phyloP scores from a whole-genome alignment of 53 echinoderm and acorn worm genomes.

The Arbacia lixula region DNA sequence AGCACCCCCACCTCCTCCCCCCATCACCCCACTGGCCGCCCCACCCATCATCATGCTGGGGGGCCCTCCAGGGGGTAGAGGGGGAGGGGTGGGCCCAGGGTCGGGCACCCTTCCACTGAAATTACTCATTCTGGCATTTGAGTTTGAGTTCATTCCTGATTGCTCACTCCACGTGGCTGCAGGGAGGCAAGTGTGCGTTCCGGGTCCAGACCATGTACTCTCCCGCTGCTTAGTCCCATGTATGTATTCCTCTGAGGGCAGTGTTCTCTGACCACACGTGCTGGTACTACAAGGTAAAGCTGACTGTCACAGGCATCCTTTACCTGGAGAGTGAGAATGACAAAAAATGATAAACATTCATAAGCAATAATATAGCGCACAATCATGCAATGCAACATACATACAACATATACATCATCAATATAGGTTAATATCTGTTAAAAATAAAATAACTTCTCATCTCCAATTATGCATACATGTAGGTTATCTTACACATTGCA shows the following conservation, averaged over 20 bases:
- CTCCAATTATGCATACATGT: no score
- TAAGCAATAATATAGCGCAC: no score
- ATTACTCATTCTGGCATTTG: constrained; percentile 37
- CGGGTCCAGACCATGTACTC: constrained; percentile 20
- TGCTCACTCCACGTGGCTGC: no score
- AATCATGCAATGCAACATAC: no score
- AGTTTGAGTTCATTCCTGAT: constrained; percentile 53
- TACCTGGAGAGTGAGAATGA: neutral
- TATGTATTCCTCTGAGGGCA: constrained; percentile 18
- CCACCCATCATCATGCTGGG: constrained; percentile 37
- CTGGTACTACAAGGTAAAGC: neutral
- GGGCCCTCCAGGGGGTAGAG: constrained; percentile 42
- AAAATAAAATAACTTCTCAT: no score
- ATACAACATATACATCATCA: no score
- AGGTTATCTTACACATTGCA: no score
- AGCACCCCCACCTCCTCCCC: constrained; percentile 1
- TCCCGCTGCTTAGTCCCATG: constrained; percentile 30
- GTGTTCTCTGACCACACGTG: neutral
- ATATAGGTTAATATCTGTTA: no score
- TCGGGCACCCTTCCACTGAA: neutral
- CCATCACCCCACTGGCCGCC: constrained; percentile 27
- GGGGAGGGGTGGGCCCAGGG: constrained; percentile 42
- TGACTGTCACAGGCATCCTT: constrained; percentile 1
- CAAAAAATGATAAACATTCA: no score
- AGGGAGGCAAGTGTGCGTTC: constrained; percentile 8